These are phyloP conservation scores for Buphagus erythrorhynchus DNA, from an alignment of 2,797 vertebrate species.

Conservation along the genomic window DNA sequence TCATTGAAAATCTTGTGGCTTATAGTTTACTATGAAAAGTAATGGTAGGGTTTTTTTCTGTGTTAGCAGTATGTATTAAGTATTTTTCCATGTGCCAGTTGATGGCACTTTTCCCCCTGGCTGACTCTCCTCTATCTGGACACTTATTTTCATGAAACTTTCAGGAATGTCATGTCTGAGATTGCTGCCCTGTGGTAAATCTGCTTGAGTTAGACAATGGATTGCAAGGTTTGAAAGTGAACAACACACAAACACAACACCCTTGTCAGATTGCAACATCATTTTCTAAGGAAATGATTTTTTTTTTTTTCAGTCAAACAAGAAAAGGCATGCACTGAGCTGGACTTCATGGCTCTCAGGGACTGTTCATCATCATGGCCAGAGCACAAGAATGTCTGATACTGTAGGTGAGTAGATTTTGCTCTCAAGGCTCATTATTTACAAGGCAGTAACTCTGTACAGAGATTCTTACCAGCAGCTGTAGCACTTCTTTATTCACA, in stretches of 20 bases:
- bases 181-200: neutral
- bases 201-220: neutral
- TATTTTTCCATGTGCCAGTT: neutral
- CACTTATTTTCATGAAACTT: neutral
- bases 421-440: neutral
- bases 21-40: neutral
- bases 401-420: neutral
- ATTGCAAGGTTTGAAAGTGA: neutral
- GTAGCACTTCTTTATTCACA: constrained; percentile 2
- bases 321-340: neutral
- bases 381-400: neutral
- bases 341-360: neutral
- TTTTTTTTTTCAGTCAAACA: neutral
- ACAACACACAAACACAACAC: neutral
- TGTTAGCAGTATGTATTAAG: neutral
- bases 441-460: neutral
- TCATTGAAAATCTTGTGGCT: neutral
- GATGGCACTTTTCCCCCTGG: neutral
- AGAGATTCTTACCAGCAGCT: neutral
- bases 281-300: neutral
- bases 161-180: neutral
- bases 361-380: neutral
- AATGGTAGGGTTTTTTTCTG: neutral
- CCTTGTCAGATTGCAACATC: neutral
- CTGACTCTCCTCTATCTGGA: neutral